Evolutionary conservation across 2,113 vertebrate species (phyloP).

Genomic region (Nothocercus nigrocapillus): DNA sequence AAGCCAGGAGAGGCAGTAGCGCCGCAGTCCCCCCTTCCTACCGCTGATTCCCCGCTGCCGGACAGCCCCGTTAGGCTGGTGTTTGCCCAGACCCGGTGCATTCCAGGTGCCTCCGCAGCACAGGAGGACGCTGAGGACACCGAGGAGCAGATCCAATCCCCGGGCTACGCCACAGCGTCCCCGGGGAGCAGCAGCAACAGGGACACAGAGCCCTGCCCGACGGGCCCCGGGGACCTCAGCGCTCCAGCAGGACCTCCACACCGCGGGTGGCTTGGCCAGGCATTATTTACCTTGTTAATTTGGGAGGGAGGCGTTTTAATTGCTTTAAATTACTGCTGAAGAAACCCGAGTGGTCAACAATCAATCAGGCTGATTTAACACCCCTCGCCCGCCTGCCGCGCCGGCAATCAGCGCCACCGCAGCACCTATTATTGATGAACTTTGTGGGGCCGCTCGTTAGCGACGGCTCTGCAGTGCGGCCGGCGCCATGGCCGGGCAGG

Average conservation of each 20-base stretch:
- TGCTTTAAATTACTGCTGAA: conserved; percentile 72
- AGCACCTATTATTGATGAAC: conserved; percentile 89
- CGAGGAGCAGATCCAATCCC: neutral
- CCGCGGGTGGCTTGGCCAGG: neutral
- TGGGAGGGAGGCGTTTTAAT: conserved; percentile 64
- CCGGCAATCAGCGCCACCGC: conserved; percentile 82
- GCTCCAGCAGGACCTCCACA: neutral
- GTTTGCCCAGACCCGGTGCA: neutral
- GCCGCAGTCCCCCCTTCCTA: rapidly evolving
- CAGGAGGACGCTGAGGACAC: rapidly evolving
- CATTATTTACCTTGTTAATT: conserved; percentile 73
- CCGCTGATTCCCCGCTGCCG: rapidly evolving
- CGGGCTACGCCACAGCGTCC: neutral
- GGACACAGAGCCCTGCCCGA: no score
- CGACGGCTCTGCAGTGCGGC: neutral
- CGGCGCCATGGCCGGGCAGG: conserved; percentile 60
- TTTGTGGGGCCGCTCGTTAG: conserved; percentile 84
- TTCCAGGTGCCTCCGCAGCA: neutral
- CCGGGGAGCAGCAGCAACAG: no score
- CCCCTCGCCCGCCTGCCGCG: conserved; percentile 69
- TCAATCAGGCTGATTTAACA: conserved; percentile 77
- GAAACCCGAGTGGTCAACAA: conserved; percentile 72
- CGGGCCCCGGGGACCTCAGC: neutral
- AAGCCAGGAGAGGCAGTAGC: neutral
- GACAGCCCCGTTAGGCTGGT: rapidly evolving